These are phyloP conservation scores for Chaetodon trifasciatus DNA, from an alignment of 2,797 vertebrate genomes.

Conservation along the genomic window DNA sequence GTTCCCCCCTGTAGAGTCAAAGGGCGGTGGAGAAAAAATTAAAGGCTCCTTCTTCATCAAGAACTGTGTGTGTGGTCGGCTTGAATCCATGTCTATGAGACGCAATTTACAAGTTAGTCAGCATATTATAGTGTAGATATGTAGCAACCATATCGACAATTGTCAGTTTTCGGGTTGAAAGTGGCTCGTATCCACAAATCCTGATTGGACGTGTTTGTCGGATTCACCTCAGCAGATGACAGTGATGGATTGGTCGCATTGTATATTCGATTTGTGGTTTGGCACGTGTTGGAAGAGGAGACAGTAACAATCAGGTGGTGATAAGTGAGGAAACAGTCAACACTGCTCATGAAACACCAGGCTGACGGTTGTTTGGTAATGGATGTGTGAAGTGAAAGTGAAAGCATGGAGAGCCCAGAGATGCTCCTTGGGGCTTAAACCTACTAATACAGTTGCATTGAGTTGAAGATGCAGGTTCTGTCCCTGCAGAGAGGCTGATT, in stretches of 20 bases:
- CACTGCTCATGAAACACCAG: not conserved
- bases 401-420: too few relatives aligned
- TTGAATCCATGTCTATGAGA: not conserved
- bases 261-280: not conserved
- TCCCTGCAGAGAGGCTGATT: not conserved
- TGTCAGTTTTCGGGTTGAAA: too few relatives aligned
- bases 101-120: not conserved
- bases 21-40: slow-evolving; percentile 27
- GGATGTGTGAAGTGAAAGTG: not conserved
- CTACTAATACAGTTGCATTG: not conserved
- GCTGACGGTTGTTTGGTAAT: not conserved
- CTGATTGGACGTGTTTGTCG: not conserved
- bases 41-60: slow-evolving; percentile 15
- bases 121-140: not conserved
- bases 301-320: not conserved
- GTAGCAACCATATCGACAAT: too few relatives aligned
- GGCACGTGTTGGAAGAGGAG: not conserved
- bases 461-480: too few relatives aligned
- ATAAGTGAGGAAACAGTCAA: not conserved
- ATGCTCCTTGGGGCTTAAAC: not conserved
- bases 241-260: not conserved
- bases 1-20: slow-evolving; percentile 7
- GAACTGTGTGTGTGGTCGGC: slow-evolving; percentile 14
- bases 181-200: too few relatives aligned
- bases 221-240: not conserved